Percentiles rank a stretch among this genome's conserved stretches.
phyloP scores from a whole-genome alignment of 2,888 invertebrate genomes.

The Eudemis profundana region DNA sequence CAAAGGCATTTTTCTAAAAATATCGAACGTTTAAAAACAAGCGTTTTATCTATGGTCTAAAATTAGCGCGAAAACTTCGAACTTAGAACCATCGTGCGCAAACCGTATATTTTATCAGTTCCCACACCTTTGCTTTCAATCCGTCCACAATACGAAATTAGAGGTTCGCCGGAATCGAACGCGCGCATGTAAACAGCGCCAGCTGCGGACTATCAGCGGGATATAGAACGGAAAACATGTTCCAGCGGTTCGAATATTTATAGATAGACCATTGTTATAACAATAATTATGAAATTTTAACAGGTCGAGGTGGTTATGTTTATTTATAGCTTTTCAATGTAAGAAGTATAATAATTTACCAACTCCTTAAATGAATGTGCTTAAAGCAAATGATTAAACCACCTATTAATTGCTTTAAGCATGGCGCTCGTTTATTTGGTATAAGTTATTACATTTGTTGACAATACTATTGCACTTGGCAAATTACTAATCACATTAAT shows the following conservation, averaged over 20 bases:
- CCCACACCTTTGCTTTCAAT: conserved; percentile 32
- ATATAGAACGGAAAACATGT: conserved; percentile 39
- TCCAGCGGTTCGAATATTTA: conserved; percentile 34
- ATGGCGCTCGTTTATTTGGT: too few species aligned
- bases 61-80: conserved; percentile 2
- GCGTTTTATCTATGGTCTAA: background rate
- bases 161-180: conserved; percentile 43
- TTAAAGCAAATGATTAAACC: too few species aligned
- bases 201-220: conserved; percentile 38
- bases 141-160: conserved; percentile 37
- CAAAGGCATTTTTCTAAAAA: background rate
- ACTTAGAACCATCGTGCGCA: conserved; percentile 13
- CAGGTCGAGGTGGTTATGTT: conserved; percentile 9
- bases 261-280: conserved; percentile 31
- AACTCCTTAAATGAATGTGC: too few species aligned
- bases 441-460: too few species aligned
- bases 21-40: background rate
- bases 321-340: background rate
- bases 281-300: conserved; percentile 26
- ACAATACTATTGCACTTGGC: too few species aligned
- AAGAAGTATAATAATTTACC: too few species aligned
- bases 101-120: conserved; percentile 1
- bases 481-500: too few species aligned
- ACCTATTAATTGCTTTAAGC: too few species aligned
- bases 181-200: conserved; percentile 32